Evolutionary conservation across 2,888 invertebrate genomes (phyloP).

Genomic region (Falcaria lacertinaria): DNA sequence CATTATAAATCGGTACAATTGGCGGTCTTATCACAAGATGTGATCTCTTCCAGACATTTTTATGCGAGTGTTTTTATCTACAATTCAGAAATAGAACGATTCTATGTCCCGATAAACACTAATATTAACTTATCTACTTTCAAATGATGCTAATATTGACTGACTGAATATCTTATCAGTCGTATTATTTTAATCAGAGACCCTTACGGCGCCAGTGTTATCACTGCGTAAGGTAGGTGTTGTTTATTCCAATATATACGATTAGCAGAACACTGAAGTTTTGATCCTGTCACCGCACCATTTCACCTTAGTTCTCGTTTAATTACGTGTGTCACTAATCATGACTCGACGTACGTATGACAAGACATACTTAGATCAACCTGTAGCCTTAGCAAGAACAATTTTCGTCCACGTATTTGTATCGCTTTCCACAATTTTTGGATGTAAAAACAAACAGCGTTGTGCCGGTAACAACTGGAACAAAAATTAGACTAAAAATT

Average conservation of each 20-base stretch:
- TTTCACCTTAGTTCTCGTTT: background rate
- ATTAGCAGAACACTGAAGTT: background rate
- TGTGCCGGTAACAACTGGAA: too few relatives aligned
- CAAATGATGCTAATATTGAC: background rate
- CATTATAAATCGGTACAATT: too few relatives aligned
- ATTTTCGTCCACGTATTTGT: too few relatives aligned
- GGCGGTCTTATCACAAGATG: too few relatives aligned
- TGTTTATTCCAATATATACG: background rate
- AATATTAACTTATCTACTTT: background rate
- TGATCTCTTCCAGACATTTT: too few relatives aligned
- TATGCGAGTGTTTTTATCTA: too few relatives aligned
- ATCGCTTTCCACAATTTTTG: too few relatives aligned
- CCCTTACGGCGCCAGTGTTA: background rate
- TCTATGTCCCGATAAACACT: background rate
- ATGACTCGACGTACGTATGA: background rate
- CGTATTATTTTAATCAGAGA: background rate
- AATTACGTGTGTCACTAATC: background rate
- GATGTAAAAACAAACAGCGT: too few relatives aligned
- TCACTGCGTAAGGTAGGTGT: constrained; percentile 6
- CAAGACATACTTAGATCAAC: too few relatives aligned
- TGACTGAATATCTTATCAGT: background rate
- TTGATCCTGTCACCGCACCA: background rate
- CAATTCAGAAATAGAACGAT: too few relatives aligned
- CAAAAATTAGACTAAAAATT: too few relatives aligned
- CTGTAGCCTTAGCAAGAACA: too few relatives aligned